phyloP scores from a whole-genome alignment of 2,797 vertebrate species.

The Oophaga sylvatica region DNA sequence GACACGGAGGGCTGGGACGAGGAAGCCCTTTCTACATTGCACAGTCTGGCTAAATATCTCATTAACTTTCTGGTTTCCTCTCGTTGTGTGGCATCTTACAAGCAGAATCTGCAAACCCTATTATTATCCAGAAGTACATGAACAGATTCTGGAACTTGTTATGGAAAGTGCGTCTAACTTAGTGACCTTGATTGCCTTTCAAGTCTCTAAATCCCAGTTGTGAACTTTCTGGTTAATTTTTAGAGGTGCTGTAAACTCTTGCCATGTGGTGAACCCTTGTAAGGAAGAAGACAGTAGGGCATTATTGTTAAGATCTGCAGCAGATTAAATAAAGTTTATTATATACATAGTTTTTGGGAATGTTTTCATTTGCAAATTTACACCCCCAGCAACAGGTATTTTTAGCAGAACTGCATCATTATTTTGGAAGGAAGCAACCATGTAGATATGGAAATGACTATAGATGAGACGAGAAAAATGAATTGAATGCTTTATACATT shows the following conservation, averaged over 20 bases:
- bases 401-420: too few relatives aligned
- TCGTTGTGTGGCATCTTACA: conserved; percentile 56
- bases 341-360: background rate
- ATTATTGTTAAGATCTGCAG: background rate
- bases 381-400: too few relatives aligned
- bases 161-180: conserved; percentile 50
- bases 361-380: too few relatives aligned
- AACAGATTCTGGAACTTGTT: conserved; percentile 42
- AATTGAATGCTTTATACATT: too few relatives aligned
- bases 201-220: conserved; percentile 21
- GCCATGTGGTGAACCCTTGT: background rate
- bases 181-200: conserved; percentile 39
- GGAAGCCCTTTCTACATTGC: conserved; percentile 2
- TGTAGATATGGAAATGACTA: too few relatives aligned
- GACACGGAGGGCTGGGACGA: background rate
- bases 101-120: conserved; percentile 47
- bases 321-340: background rate
- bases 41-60: conserved; percentile 50
- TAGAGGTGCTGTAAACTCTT: conserved; percentile 24
- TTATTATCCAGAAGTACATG: conserved; percentile 55
- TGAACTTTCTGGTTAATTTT: conserved; percentile 8
- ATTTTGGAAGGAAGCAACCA: too few relatives aligned
- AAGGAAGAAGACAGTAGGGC: background rate
- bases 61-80: conserved; percentile 60
- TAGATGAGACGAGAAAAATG: too few relatives aligned